Conservation (phyloP, 1,140 invertebrate species). For the Pseudoatta argentina region DNA sequence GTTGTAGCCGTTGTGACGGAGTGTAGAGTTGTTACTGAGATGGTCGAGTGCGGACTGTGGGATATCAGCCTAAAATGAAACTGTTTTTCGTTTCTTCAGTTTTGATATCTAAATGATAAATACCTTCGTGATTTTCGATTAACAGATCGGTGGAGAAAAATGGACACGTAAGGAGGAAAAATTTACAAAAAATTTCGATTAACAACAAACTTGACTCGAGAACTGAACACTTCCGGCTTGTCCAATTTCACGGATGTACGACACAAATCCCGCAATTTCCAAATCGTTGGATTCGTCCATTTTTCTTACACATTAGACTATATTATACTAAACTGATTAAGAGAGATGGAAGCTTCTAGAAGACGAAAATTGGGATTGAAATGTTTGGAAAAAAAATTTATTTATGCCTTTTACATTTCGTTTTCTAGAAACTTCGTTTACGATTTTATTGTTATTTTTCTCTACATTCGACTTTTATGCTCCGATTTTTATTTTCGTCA, state of each 20-base stretch:
- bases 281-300: not conserved
- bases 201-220: not conserved
- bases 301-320: too few species aligned
- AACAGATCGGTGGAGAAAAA: not conserved
- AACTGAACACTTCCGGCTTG: not conserved
- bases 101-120: not conserved
- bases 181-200: not conserved
- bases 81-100: not conserved
- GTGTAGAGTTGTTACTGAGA: too few species aligned
- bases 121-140: not conserved
- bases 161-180: not conserved
- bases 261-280: not conserved
- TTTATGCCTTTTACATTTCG: too few species aligned
- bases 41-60: not conserved
- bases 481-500: too few species aligned
- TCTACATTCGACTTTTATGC: too few species aligned
- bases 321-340: too few species aligned
- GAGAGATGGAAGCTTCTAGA: too few species aligned
- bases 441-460: too few species aligned
- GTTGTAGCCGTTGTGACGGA: too few species aligned
- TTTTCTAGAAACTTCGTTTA: too few species aligned
- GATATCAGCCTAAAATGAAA: not conserved
- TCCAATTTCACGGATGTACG: not conserved
- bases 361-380: too few species aligned
- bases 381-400: too few species aligned